Conservation (phyloP, 2,113 vertebrate species). For the Phaetusa simplex region DNA sequence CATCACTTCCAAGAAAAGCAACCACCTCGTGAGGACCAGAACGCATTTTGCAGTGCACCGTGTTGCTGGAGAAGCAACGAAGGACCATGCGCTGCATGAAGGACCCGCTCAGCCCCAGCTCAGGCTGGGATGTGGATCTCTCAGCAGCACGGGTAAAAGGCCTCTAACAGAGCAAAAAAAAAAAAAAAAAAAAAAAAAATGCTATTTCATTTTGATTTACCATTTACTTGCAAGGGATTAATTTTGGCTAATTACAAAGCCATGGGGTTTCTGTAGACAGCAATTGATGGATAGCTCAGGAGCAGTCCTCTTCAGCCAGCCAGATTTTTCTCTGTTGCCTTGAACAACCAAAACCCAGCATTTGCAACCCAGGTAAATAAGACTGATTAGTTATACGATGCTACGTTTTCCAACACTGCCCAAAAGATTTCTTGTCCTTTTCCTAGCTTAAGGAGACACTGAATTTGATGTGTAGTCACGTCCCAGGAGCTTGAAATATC, state of each 20-base stretch:
- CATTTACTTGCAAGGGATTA: background rate
- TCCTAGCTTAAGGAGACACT: background rate
- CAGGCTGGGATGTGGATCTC: background rate
- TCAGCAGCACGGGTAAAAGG: background rate
- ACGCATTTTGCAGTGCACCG: rapidly evolving
- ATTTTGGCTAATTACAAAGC: background rate
- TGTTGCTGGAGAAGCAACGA: background rate
- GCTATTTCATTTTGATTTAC: background rate
- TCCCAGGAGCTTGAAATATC: background rate
- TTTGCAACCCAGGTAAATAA: background rate
- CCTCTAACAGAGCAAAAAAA: background rate
- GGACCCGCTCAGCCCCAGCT: background rate
- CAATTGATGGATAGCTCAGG: background rate
- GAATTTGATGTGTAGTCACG: background rate
- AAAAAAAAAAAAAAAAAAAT: background rate
- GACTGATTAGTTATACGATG: background rate
- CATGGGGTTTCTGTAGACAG: background rate
- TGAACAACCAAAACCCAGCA: background rate
- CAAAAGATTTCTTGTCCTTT: background rate
- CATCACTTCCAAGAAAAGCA: background rate
- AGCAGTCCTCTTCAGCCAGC: background rate
- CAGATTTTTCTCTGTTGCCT: background rate
- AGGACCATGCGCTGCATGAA: rapidly evolving
- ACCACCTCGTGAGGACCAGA: background rate
- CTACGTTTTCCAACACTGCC: background rate